These are phyloP conservation scores for Macroteleia sp. DNA, from an alignment of 2,888 invertebrate genomes.

Conservation along the genomic window DNA sequence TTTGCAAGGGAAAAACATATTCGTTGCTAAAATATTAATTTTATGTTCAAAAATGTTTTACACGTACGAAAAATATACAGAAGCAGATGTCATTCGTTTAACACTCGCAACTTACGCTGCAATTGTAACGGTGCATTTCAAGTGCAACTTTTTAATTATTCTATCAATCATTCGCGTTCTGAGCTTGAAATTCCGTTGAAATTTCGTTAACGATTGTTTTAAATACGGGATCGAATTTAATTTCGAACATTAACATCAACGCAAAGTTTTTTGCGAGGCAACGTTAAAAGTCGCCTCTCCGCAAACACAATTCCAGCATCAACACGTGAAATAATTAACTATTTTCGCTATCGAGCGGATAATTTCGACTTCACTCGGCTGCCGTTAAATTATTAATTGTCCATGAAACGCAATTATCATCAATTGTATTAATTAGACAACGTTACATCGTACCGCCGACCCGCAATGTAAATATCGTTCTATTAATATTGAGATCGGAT, in stretches of 20 bases:
- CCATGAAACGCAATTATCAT: conserved; percentile 28
- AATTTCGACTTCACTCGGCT: conserved; percentile 11
- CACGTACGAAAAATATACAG: conserved; percentile 6
- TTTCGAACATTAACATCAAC: conserved; percentile 16
- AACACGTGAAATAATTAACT: conserved; percentile 28
- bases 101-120: background rate
- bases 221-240: conserved; percentile 6
- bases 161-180: conserved; percentile 23
- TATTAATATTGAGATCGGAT: conserved; percentile 15
- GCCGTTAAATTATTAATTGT: conserved; percentile 15
- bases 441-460: background rate
- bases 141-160: conserved; percentile 41
- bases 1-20: background rate
- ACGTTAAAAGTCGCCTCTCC: background rate
- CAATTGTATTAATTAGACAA: conserved; percentile 15
- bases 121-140: conserved; percentile 19
- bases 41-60: no score
- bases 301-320: conserved; percentile 10
- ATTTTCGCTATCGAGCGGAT: conserved; percentile 28
- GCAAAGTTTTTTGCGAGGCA: background rate
- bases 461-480: conserved; percentile 19
- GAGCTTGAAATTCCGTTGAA: no score
- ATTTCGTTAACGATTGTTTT: conserved; percentile 18
- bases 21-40: conserved; percentile 15
- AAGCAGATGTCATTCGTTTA: conserved; percentile 24